Evolutionary conservation across 2,113 vertebrate genomes (phyloP).

Genomic region (Pachyramphus minor): DNA sequence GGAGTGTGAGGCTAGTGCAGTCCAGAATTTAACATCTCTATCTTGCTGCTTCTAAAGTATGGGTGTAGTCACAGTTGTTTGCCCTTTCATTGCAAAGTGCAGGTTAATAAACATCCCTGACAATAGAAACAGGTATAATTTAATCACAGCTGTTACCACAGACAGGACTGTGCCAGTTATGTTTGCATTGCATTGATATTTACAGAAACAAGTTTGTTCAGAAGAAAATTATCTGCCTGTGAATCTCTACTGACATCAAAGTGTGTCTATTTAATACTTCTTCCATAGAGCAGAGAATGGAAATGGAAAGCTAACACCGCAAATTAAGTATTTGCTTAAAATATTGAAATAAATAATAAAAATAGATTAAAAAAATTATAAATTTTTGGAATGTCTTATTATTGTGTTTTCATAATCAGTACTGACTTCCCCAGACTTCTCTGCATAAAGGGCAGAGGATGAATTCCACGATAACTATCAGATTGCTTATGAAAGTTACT

Average conservation of each 20-base stretch:
- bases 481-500: slow-evolving; percentile 19
- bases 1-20: not conserved
- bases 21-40: slow-evolving; percentile 4
- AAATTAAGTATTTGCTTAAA: not conserved
- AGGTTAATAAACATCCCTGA: slow-evolving; percentile 31
- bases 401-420: not conserved
- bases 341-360: not conserved
- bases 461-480: not conserved
- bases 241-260: slow-evolving; percentile 27
- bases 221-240: slow-evolving; percentile 33
- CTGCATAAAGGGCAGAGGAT: not conserved
- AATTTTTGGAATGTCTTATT: not conserved
- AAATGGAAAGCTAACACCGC: not conserved
- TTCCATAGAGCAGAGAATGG: not conserved
- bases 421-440: not conserved
- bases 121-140: slow-evolving; percentile 32
- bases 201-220: slow-evolving; percentile 44
- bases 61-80: slow-evolving; percentile 12
- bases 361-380: not conserved
- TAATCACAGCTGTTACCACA: slow-evolving; percentile 38
- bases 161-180: not conserved
- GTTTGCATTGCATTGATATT: slow-evolving; percentile 23
- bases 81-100: not conserved
- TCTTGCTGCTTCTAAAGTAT: slow-evolving; percentile 25
- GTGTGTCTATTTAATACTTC: not conserved